Base-by-base conservation (phyloP, 1,140 invertebrate genomes). In the Hyposmocoma kahamanoa region DNA sequence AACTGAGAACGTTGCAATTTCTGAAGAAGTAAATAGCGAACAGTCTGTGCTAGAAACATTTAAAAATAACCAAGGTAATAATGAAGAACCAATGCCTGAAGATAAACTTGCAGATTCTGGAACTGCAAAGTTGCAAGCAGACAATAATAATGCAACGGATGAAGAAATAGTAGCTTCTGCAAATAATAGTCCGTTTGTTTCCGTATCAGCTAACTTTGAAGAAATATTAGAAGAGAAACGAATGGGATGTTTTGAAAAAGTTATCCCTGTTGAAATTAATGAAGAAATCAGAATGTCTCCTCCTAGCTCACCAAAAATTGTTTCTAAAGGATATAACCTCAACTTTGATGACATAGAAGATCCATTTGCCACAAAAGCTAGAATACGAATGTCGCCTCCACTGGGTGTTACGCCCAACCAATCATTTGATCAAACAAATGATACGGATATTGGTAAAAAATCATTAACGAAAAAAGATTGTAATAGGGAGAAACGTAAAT, bases 341-440 rank as follows among this genome's bases (percentile, higher is more conserved):
- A 75, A 81, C 53, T 84, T 84, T 55, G 80, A 81, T 51, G 71
- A 78, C 22, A 72, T 82, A 22, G 71, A 77, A 24, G 62, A 84
- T 53, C 80, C 80, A 18, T 84, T 84, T 68, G 72, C 76, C 5
- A 78, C 77, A 5, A 84, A 81, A 63, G 71, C 62, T 15, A 78
- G 70, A 50, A 77, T 78, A 13, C 67, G 71, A 49, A 43, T 59
- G 39, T 80, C 80, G 13, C 78, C 76, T 13, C 44, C 72, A 38
- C 53, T 56, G 20, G 53, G 60, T 51, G 38, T 22, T 24, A 49
- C 50, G 26, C 39, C 49, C 5, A 54, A 22, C 10, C 10, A 62
- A 46, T 15, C 13, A 20, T 5, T 30, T 41, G 42, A 53, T 45
- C 9, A 49, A 46, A 22, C 13, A 8, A 28, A 42, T 41, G 26